phyloP scores from a whole-genome alignment of 2,888 invertebrate species.

The Dichetophora obliterata region DNA sequence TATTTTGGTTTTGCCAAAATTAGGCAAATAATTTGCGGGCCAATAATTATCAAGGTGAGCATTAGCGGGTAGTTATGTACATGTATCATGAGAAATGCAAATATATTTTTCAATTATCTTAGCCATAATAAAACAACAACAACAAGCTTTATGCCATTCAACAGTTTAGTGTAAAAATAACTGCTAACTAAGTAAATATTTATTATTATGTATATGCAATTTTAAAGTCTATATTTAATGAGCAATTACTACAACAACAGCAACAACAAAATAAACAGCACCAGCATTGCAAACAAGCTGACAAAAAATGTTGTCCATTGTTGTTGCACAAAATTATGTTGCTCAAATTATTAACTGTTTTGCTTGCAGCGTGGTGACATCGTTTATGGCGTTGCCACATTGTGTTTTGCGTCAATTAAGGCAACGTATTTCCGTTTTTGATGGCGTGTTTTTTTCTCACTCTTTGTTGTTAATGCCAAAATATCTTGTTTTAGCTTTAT shows the following conservation, averaged over 20 bases:
- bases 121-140: too few relatives aligned
- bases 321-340: too few relatives aligned
- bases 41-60: constrained; percentile 9
- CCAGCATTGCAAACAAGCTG: too few relatives aligned
- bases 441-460: not conserved
- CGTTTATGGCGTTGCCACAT: not conserved
- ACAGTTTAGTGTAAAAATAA: too few relatives aligned
- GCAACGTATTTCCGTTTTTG: constrained; percentile 7
- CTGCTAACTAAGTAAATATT: too few relatives aligned
- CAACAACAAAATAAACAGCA: too few relatives aligned
- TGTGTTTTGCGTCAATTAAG: not conserved
- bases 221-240: not conserved
- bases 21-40: constrained; percentile 2
- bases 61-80: not conserved
- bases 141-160: too few relatives aligned
- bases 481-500: not conserved
- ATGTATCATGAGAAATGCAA: too few relatives aligned
- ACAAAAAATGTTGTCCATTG: too few relatives aligned
- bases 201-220: too few relatives aligned
- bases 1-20: not conserved
- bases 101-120: too few relatives aligned
- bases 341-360: too few relatives aligned
- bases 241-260: not conserved
- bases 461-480: not conserved
- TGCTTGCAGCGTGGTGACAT: not conserved